Conservation (phyloP, 2,113 vertebrate species). For the Eudorcas thomsonii region DNA sequence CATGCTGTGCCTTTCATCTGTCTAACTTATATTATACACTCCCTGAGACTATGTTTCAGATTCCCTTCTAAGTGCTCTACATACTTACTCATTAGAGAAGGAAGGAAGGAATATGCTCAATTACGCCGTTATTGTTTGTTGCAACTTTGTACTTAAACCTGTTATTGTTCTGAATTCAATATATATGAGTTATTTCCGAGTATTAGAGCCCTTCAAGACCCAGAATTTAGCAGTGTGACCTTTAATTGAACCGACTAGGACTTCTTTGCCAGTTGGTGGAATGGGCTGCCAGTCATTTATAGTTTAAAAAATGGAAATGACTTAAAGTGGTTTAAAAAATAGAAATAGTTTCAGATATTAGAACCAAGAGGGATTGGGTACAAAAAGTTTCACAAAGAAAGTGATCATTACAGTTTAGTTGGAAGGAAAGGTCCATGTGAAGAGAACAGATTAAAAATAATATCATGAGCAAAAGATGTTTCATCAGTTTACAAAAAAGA, state of each 20-base stretch:
- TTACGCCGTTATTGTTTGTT: conserved; percentile 11
- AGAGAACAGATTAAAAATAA: conserved; percentile 11
- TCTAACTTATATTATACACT: not conserved
- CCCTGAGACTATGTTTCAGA: not conserved
- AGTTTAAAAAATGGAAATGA: not conserved
- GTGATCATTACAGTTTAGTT: not conserved
- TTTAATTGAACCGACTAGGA: not conserved
- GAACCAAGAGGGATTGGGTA: not conserved
- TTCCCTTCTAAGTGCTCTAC: not conserved
- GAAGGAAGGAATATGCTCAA: not conserved
- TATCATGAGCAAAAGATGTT: not conserved
- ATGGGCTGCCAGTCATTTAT: not conserved
- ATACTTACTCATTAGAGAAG: not conserved
- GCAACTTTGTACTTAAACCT: not conserved
- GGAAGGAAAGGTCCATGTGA: not conserved
- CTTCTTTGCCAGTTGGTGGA: not conserved
- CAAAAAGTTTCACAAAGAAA: not conserved
- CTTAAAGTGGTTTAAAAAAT: not conserved
- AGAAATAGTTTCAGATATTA: not conserved
- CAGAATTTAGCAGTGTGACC: not conserved
- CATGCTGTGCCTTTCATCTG: not conserved
- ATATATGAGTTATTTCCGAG: not conserved
- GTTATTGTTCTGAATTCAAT: not conserved
- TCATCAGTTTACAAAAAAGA: not conserved
- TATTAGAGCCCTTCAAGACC: not conserved